phyloP scores from a whole-genome alignment of 2,113 vertebrate genomes.

The Pterocles gutturalis region DNA sequence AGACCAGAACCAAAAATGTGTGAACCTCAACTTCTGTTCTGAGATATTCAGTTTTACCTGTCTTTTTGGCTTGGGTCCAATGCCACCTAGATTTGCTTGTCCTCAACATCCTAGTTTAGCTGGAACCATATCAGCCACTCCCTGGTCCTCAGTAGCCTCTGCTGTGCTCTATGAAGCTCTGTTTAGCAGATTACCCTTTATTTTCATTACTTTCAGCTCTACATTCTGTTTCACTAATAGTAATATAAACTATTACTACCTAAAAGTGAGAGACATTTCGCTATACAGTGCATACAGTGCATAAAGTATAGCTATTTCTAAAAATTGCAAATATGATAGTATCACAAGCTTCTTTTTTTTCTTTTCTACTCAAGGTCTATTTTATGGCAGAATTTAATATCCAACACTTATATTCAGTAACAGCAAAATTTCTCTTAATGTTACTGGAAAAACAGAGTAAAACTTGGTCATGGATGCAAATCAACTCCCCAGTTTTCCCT shows the following conservation, averaged over 20 bases:
- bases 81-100: neutral
- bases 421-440: neutral
- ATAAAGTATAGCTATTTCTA: no score
- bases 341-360: neutral
- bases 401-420: neutral
- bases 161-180: neutral
- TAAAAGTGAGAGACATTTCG: neutral
- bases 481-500: neutral
- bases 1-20: neutral
- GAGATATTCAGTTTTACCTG: neutral
- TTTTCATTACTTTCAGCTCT: neutral
- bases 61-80: neutral
- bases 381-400: neutral
- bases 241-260: neutral
- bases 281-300: neutral
- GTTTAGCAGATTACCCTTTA: neutral
- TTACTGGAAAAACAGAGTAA: neutral
- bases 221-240: neutral
- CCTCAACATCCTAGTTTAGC: neutral
- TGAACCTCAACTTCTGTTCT: neutral
- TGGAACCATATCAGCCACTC: neutral
- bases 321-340: neutral
- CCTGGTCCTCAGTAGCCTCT: neutral
- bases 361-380: neutral
- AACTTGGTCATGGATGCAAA: neutral